A percentile compares a stretch with the other conserved stretches of the same genome.
These are phyloP conservation scores for Drosophila helvetica DNA, from an alignment of 2,888 invertebrate species.

Conservation along the genomic window DNA sequence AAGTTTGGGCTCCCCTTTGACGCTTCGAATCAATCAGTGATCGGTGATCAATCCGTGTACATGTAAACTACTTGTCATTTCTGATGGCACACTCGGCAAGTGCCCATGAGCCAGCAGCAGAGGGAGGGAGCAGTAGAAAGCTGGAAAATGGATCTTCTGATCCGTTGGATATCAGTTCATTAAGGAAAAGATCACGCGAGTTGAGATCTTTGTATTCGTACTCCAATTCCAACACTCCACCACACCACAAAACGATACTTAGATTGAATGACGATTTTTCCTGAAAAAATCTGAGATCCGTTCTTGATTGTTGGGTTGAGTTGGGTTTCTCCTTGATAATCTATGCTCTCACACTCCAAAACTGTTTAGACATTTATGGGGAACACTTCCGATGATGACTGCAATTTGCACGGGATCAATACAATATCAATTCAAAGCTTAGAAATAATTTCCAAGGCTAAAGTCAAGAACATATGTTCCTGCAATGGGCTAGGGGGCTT, in stretches of 20 bases:
- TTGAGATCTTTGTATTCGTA: conserved; percentile 9
- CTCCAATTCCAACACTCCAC: neutral
- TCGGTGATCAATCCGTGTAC: neutral
- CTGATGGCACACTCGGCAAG: conserved; percentile 11
- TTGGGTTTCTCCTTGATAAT: no score
- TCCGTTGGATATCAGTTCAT: conserved; percentile 21
- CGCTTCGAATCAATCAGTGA: neutral
- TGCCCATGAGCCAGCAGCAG: conserved; percentile 12
- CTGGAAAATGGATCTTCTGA: conserved; percentile 14
- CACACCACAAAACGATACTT: no score
- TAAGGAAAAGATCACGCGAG: conserved; percentile 18
- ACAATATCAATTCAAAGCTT: no score
- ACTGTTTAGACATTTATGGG: no score
- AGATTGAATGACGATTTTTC: no score
- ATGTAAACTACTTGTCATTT: conserved; percentile 18
- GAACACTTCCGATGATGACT: no score
- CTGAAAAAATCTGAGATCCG: no score
- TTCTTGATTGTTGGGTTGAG: no score
- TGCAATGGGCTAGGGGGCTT: neutral
- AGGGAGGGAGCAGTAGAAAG: conserved; percentile 22
- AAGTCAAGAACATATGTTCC: no score
- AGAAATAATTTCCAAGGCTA: no score
- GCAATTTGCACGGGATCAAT: no score
- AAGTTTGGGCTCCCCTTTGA: neutral
- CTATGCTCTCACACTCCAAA: no score